Conservation (phyloP, 1,140 invertebrate species). For the Drosophila asahinai region DNA sequence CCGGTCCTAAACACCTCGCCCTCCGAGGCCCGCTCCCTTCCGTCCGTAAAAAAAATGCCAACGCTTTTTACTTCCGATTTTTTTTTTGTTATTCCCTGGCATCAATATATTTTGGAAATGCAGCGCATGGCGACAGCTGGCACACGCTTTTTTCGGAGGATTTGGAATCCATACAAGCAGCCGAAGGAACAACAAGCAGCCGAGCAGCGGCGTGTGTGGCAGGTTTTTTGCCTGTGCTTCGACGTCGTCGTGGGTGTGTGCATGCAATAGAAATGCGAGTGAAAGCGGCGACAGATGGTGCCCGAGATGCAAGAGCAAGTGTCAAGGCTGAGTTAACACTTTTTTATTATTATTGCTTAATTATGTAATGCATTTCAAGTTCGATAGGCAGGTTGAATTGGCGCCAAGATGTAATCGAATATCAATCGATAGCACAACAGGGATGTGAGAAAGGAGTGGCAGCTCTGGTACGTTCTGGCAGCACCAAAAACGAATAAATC, state of each 20-base stretch:
- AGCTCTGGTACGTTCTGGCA: background rate
- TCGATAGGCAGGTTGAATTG: background rate
- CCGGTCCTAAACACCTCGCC: constrained; percentile 70
- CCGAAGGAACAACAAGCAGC: constrained; percentile 32
- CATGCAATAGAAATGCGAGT: constrained; percentile 51
- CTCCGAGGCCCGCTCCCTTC: background rate
- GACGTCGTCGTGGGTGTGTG: constrained; percentile 16
- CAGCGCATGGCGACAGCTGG: constrained; percentile 65
- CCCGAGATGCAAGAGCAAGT: constrained; percentile 17
- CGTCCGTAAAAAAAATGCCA: constrained; percentile 20
- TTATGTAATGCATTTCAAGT: background rate
- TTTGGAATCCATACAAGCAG: constrained; percentile 80
- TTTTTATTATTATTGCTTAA: background rate
- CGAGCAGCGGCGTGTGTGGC: constrained; percentile 58
- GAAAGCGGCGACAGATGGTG: constrained; percentile 57
- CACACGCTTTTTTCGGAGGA: constrained; percentile 71
- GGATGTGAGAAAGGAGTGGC: background rate
- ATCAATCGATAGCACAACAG: background rate
- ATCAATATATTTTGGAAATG: constrained; percentile 62
- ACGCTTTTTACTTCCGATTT: constrained; percentile 76
- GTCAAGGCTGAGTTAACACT: constrained; percentile 14
- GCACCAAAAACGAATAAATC: no score
- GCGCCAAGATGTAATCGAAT: background rate
- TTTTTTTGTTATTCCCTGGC: constrained; percentile 36
- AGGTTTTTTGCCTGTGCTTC: constrained; percentile 34